Base-by-base conservation (phyloP, 1,140 invertebrate genomes). In the Harlomillsia oculata region DNA sequence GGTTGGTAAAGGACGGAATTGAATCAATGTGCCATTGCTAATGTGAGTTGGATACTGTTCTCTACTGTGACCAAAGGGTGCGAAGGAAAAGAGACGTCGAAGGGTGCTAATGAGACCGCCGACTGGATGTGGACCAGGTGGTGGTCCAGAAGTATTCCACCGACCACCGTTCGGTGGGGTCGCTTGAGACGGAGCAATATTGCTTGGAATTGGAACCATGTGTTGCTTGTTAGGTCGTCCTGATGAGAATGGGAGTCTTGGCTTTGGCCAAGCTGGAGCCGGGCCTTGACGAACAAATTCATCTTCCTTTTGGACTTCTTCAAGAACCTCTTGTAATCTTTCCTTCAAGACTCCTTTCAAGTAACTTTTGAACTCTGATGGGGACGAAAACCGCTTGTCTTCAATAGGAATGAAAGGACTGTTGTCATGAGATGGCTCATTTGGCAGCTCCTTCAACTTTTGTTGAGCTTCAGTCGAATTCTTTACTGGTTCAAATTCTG, bases 261-360 rank as follows among this genome's bases (percentile, higher is more conserved):
- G 18, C 43, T 41, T 40, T 0, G 25, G 14, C 37, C 34, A 40
- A 9, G 45, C 20, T 21, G 18, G 28, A 14, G 30, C 28, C 20
- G 40, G 32, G 20, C 43, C 16, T 18, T 25, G 20, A 16, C 23
- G 18, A 43, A 36, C n/a, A 3, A 37, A 13, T 39, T 50, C 48
- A n/a, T 28, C 36, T 11, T 50, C 20, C 3, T 23, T n/a, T 6
- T 39, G 40, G 9, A 29, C 26, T 30, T 61, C 59, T 9, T 56
- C 48, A 1, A 59, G 36, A 3, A 63, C 53, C 37, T 63, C 56
- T 5, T 16, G 5, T 3, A 63, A 40, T 13, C 53, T 18, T 6
- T 63, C 61, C 44, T 63, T 63, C 13, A 63, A 40, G 14, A 63
- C 28, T 30, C 26, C 34, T 39, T 63, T 63, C 20, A 59, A 8